Conservation (phyloP, 2,797 vertebrate genomes). For the Varecia variegata region DNA sequence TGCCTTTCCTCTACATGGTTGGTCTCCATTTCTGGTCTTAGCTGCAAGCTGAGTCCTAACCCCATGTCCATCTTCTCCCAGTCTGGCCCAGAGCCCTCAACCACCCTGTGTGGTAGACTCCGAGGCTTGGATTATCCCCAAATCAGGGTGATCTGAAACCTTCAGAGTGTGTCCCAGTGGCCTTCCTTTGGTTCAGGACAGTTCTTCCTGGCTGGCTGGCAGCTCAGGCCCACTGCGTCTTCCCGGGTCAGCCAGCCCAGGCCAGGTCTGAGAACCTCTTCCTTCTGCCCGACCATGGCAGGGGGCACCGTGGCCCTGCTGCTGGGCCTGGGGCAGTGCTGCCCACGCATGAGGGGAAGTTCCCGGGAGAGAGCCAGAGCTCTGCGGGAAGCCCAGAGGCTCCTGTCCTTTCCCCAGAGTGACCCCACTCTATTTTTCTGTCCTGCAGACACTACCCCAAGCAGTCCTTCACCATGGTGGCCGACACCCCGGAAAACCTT, state of each 20-base stretch:
- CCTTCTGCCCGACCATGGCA: accelerated
- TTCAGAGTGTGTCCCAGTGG: background rate
- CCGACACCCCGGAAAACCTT: constrained; percentile 97
- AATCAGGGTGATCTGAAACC: background rate
- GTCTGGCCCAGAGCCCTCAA: background rate
- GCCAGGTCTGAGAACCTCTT: background rate
- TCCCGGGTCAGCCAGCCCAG: background rate
- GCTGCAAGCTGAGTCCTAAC: background rate
- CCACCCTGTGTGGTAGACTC: background rate
- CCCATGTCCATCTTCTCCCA: background rate
- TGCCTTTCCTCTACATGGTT: background rate
- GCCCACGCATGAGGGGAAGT: background rate
- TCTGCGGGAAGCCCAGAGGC: background rate
- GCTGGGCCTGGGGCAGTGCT: background rate
- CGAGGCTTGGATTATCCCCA: background rate
- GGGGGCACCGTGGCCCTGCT: background rate
- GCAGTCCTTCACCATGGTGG: constrained; percentile 96
- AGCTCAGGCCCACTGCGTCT: background rate
- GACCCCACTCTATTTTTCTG: background rate
- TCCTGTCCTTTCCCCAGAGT: background rate
- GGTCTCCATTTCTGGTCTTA: background rate
- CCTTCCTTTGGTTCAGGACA: background rate
- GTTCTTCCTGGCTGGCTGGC: background rate
- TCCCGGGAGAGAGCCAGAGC: background rate
- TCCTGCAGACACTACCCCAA: constrained; percentile 96